Evolutionary conservation across 2,888 invertebrate species (phyloP), one percentile per base, ranked within the genome.

Genomic region (Drosophila recens): DNA sequence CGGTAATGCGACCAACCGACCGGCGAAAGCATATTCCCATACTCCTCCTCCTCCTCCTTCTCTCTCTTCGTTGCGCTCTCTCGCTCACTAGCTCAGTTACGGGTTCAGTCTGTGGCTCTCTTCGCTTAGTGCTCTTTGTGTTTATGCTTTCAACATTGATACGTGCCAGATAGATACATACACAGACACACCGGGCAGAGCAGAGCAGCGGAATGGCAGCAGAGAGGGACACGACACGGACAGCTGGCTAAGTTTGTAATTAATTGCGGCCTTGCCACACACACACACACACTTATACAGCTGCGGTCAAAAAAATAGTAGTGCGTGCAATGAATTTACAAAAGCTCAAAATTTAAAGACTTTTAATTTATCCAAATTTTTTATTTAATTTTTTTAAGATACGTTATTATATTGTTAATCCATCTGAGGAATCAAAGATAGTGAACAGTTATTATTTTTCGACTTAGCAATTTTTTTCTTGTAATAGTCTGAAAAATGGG

Each of bases 191-290:
- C 40, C 40, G 30, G 42, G 8, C 63, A 58, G 53, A 1, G 52
- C 45, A 36, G 43, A 42, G 52, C 45, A 36, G 43, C 34, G 51
- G 40, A 62, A 30, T 10, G 10, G 52, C 67, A 63, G 58, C 65
- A 67, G 72, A 67, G 72, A 57, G 86, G 70, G 63, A 75, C 78
- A 75, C 67, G 61, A 75, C 78, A 78, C 65, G 69, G 83, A 69
- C 75, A 86, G 72, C 83, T 86, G 83, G 73, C 84, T 75, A 82
- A 86, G 89, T 83, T 88, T 83, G 89, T 84, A 79, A 89, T 89
- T 89, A 84, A 84, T 84, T 89, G 87, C 87, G 89, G 89, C 89
- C 89, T 89, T 89, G 89, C 75, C 78, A 70, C 58, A 77, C 77
- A 71, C 72, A 54, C 8, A 48, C 36, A 57, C 13, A n/a, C n/a